phyloP scores from a whole-genome alignment of 2,113 vertebrate genomes.

The Oryzias melastigma region DNA sequence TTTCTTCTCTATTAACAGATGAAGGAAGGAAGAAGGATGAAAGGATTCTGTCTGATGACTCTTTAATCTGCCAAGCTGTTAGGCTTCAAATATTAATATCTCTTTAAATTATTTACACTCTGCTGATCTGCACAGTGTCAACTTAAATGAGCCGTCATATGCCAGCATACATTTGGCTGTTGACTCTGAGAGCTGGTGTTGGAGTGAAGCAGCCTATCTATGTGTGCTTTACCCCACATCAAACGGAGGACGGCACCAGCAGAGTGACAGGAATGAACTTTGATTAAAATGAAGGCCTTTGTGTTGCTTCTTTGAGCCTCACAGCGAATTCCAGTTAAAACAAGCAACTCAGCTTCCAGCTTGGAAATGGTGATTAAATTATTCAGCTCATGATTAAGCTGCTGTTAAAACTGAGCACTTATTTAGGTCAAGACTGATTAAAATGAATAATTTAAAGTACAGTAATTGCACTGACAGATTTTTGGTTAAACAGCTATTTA shows the following conservation, averaged over 20 bases:
- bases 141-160: constrained; percentile 32
- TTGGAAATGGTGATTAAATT: background rate
- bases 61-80: constrained; percentile 53
- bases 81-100: constrained; percentile 63
- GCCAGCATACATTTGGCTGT: background rate
- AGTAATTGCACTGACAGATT: no score
- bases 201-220: background rate
- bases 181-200: background rate
- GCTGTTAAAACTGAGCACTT: background rate
- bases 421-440: no score
- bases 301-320: background rate
- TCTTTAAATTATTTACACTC: constrained; percentile 58
- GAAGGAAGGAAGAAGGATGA: constrained; percentile 22
- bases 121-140: constrained; percentile 14
- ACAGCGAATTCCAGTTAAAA: background rate
- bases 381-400: background rate
- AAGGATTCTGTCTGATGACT: constrained; percentile 35
- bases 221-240: background rate
- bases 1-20: constrained; percentile 9
- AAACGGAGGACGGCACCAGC: background rate
- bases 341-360: background rate
- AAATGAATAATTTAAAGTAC: no score
- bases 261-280: background rate
- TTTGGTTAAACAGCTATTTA: no score
- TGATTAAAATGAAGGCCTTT: background rate